Evolutionary conservation across 2,797 vertebrate genomes (phyloP).

Genomic region (Sibirionetta formosa): DNA sequence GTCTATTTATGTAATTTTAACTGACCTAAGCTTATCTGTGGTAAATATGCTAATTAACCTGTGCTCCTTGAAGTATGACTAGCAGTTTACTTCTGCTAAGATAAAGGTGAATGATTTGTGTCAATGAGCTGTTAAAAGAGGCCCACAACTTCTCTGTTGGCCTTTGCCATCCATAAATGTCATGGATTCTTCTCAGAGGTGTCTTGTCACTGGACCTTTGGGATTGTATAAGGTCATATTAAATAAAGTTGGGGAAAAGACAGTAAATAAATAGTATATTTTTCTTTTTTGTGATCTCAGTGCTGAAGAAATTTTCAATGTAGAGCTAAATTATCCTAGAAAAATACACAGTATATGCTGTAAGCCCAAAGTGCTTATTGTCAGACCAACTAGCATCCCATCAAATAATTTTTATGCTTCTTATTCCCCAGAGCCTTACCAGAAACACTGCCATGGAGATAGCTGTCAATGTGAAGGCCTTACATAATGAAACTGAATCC

Average conservation of each 20-base stretch:
- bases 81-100: neutral
- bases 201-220: neutral
- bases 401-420: conserved; percentile 10
- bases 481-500: conserved; percentile 97
- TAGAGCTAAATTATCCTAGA: neutral
- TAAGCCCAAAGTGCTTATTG: neutral
- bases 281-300: neutral
- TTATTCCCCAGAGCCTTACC: conserved; percentile 89
- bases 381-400: neutral
- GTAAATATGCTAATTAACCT: neutral
- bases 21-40: neutral
- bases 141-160: neutral
- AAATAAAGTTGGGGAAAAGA: neutral
- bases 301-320: neutral
- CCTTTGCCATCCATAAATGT: neutral
- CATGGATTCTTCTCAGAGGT: neutral
- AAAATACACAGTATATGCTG: neutral
- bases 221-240: neutral
- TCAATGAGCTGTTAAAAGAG: neutral
- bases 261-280: neutral
- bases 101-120: neutral
- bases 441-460: conserved; percentile 96
- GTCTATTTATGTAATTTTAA: neutral
- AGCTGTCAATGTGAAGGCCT: conserved; percentile 94
- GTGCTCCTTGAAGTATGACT: neutral